Conservation (phyloP, 2,888 invertebrate species). For the Bellardia pandia region DNA sequence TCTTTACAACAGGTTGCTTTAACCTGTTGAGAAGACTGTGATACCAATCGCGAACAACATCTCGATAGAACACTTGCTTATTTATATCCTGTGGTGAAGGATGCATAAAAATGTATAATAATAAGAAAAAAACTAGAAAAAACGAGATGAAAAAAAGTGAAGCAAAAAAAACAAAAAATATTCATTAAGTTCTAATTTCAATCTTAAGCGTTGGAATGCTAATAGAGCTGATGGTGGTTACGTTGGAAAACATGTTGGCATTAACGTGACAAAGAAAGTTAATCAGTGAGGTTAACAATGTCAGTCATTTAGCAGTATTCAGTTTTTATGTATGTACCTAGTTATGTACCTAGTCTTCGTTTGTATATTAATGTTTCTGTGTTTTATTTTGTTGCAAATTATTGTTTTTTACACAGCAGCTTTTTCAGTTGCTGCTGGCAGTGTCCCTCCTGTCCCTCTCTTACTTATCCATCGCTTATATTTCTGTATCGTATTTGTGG, state of each 20-base stretch:
- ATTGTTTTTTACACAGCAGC: background rate
- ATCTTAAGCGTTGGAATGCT: slow-evolving; percentile 61
- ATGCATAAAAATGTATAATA: background rate
- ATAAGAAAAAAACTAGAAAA: background rate
- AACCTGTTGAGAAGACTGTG: background rate
- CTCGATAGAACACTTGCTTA: background rate
- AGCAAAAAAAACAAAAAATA: slow-evolving; percentile 33
- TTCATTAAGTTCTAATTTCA: slow-evolving; percentile 62
- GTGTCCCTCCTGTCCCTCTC: background rate
- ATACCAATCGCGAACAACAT: background rate
- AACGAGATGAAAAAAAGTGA: too few species aligned
- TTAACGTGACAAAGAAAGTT: slow-evolving; percentile 77
- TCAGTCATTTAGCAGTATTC: slow-evolving; percentile 76
- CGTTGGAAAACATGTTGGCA: slow-evolving; percentile 68
- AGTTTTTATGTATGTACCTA: background rate
- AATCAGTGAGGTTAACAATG: slow-evolving; percentile 82
- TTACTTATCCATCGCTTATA: background rate
- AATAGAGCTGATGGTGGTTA: slow-evolving; percentile 51
- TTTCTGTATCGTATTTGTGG: slow-evolving; percentile 9
- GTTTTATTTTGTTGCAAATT: slow-evolving; percentile 6
- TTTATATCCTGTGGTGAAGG: background rate
- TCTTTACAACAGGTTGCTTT: background rate
- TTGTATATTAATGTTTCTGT: slow-evolving; percentile 20
- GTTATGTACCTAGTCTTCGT: background rate
- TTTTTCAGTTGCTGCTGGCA: slow-evolving; percentile 38